Evolutionary conservation across 2,113 vertebrate genomes (phyloP).

Genomic region (Chamaea fasciata): DNA sequence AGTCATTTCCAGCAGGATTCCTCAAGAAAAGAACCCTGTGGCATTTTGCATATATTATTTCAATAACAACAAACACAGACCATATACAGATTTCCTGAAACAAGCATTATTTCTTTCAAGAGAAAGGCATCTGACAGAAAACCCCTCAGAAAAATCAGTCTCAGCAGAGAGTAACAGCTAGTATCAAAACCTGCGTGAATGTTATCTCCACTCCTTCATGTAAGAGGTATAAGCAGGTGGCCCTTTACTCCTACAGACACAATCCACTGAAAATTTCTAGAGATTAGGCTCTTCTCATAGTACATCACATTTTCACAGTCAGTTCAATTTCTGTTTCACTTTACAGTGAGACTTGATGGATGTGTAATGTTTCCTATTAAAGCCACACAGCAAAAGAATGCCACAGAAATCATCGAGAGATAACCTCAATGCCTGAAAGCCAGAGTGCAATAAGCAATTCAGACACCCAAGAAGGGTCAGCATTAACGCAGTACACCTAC

Average conservation of each 20-base stretch:
- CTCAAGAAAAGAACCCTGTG: background rate
- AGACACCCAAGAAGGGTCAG: background rate
- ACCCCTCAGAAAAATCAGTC: background rate
- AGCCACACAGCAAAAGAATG: background rate
- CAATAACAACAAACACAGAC: background rate
- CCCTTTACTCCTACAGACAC: background rate
- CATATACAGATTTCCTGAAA: background rate
- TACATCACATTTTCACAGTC: background rate
- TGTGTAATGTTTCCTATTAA: background rate
- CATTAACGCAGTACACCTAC: background rate
- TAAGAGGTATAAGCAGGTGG: background rate
- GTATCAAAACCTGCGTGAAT: background rate
- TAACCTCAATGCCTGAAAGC: background rate
- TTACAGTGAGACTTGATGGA: background rate
- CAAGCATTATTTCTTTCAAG: background rate
- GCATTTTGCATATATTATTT: background rate
- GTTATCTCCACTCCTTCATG: background rate
- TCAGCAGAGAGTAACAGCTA: background rate
- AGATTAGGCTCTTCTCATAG: background rate
- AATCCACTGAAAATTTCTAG: background rate
- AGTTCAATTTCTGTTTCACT: background rate
- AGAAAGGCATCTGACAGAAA: background rate
- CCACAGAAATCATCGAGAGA: background rate
- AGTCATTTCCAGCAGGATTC: background rate
- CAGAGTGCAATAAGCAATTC: background rate